Conservation (phyloP, 1,140 invertebrate species). For the Drosophila subobscura region DNA sequence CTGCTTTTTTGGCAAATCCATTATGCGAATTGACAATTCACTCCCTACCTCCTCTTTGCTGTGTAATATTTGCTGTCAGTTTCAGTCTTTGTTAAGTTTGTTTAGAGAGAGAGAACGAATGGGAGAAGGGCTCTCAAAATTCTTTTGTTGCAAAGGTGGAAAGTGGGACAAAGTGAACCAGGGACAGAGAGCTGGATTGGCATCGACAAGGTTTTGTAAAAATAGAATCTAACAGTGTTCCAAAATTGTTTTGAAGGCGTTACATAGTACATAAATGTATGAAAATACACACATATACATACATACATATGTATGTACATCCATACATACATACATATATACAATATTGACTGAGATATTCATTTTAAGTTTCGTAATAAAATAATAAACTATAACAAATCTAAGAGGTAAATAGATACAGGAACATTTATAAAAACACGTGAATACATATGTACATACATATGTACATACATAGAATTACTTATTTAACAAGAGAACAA, state of each 20-base stretch:
- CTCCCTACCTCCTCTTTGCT: conserved; percentile 8
- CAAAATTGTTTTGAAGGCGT: conserved; percentile 12
- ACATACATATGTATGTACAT: too few species aligned
- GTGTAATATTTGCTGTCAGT: conserved; percentile 82
- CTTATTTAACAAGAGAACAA: too few species aligned
- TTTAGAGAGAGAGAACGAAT: conserved; percentile 28
- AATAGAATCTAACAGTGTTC: conserved; percentile 1
- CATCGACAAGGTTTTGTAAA: conserved; percentile 8
- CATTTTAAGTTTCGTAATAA: too few species aligned
- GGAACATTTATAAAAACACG: too few species aligned
- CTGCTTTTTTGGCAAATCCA: conserved; percentile 77
- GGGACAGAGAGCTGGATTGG: conserved; percentile 14
- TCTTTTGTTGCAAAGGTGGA: conserved; percentile 49
- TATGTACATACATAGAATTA: too few species aligned
- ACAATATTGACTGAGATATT: too few species aligned
- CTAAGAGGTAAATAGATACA: too few species aligned
- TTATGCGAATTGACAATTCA: conserved; percentile 82
- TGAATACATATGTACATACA: too few species aligned
- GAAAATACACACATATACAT: too few species aligned
- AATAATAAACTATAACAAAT: too few species aligned
- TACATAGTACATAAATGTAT: neutral
- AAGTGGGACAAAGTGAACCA: conserved; percentile 6
- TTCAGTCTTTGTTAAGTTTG: conserved; percentile 73
- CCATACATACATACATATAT: too few species aligned
- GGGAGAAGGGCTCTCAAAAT: conserved; percentile 22